phyloP scores from a whole-genome alignment of 2,888 invertebrate species.

The Dryobotodes eremita region DNA sequence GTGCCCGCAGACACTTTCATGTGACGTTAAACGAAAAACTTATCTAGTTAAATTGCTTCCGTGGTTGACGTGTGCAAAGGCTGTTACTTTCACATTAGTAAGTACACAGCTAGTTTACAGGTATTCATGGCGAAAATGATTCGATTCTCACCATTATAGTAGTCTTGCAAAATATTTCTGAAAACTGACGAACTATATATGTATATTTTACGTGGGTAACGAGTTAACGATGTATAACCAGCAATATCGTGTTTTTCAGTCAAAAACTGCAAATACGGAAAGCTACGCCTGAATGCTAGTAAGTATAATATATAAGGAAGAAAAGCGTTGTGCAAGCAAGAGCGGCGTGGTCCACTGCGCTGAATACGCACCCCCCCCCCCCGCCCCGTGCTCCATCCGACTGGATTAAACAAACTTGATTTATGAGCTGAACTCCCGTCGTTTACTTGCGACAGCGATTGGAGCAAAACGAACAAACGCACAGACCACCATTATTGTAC shows the following conservation, averaged over 20 bases:
- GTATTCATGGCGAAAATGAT: no score
- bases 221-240: no score
- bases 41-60: slow-evolving; percentile 6
- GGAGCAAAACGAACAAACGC: slow-evolving; percentile 56
- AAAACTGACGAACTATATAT: background rate
- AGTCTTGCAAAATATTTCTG: no score
- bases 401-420: slow-evolving; percentile 61
- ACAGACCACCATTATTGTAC: slow-evolving; percentile 31
- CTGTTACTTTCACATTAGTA: background rate
- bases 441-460: slow-evolving; percentile 62
- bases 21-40: slow-evolving; percentile 12
- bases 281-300: slow-evolving; percentile 25
- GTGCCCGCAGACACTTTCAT: slow-evolving; percentile 8
- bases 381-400: slow-evolving; percentile 23
- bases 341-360: slow-evolving; percentile 54
- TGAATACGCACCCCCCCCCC: slow-evolving; percentile 4
- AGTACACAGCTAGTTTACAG: no score
- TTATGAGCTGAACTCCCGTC: slow-evolving; percentile 53
- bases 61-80: background rate
- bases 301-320: slow-evolving; percentile 36
- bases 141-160: no score
- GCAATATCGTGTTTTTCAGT: slow-evolving; percentile 8
- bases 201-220: no score
- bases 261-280: slow-evolving; percentile 29
- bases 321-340: slow-evolving; percentile 45